A percentile compares a stretch with the other conserved stretches of the same genome.
Conservation (phyloP, 53 echinoderm and acorn worm species). For the Temnopleurus reevesii region DNA sequence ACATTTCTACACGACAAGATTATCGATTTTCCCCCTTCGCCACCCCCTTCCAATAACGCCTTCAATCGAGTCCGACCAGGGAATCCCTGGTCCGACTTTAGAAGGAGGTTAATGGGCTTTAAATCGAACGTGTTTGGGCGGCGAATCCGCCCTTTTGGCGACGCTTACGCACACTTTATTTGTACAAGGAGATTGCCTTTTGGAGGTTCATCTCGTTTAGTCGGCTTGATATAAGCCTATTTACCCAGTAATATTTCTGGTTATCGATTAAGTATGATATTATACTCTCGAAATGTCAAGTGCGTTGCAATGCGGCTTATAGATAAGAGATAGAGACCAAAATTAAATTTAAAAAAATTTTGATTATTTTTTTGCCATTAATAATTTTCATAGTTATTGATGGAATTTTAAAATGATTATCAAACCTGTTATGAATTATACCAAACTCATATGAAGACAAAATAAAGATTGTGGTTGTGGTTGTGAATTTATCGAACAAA, state of each 20-base stretch:
- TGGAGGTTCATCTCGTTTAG: background rate
- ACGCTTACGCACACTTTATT: slow-evolving; percentile 33
- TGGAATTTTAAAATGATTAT: too few species aligned
- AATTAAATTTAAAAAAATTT: too few species aligned
- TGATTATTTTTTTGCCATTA: too few species aligned
- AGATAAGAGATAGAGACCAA: too few species aligned
- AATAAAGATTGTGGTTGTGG: too few species aligned
- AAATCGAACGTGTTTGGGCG: slow-evolving; percentile 46
- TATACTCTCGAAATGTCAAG: background rate
- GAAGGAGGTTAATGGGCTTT: slow-evolving; percentile 35
- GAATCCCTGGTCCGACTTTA: background rate
- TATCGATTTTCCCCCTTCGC: slow-evolving; percentile 30
- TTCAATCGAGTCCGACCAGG: background rate
- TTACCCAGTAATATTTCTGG: slow-evolving; percentile 9
- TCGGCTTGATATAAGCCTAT: slow-evolving; percentile 17
- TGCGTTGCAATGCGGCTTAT: slow-evolving; percentile 19
- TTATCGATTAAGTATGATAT: slow-evolving; percentile 24
- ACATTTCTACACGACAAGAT: slow-evolving; percentile 6
- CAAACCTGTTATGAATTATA: too few species aligned
- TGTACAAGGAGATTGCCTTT: slow-evolving; percentile 48
- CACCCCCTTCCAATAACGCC: background rate
- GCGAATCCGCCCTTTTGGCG: background rate
- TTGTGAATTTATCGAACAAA: too few species aligned
- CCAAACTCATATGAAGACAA: too few species aligned
- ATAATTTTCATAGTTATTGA: too few species aligned